Percentiles rank a stretch among this genome's conserved stretches.
Conservation (phyloP, 2,888 invertebrate species). For the Steinernema hermaphroditum region DNA sequence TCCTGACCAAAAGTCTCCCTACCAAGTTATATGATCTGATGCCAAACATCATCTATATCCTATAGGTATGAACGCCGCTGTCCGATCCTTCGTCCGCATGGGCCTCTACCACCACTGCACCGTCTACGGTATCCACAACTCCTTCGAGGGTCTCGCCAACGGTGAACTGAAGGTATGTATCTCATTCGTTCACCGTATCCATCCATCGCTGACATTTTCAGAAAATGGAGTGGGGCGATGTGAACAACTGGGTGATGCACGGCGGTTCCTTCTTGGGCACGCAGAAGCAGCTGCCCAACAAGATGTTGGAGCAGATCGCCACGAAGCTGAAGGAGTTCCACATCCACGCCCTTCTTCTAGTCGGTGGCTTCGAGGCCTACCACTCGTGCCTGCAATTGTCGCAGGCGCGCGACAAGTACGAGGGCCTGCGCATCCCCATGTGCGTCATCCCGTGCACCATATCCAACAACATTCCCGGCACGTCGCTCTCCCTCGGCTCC, state of each 20-base stretch:
- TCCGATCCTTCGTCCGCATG: constrained; percentile 93
- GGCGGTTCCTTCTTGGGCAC: constrained; percentile 90
- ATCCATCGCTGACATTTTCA: constrained; percentile 63
- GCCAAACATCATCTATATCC: not conserved
- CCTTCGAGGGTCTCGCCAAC: constrained; percentile 87
- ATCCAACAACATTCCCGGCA: constrained; percentile 96
- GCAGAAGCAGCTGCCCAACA: constrained; percentile 73
- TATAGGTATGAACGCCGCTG: constrained; percentile 90
- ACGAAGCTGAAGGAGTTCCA: constrained; percentile 82
- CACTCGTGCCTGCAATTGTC: constrained; percentile 80
- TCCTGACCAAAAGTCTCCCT: too few relatives aligned
- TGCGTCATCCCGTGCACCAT: constrained; percentile 94
- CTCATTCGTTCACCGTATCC: too few relatives aligned
- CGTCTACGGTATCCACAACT: constrained; percentile 90
- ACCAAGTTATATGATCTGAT: too few relatives aligned
- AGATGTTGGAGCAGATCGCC: constrained; percentile 77
- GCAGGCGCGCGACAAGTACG: constrained; percentile 77
- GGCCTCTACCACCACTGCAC: constrained; percentile 91
- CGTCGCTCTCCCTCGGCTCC: constrained; percentile 75
- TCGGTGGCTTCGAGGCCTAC: constrained; percentile 96
- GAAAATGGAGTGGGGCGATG: constrained; percentile 80
- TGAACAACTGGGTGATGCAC: constrained; percentile 93
- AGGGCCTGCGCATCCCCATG: constrained; percentile 89
- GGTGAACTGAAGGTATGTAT: constrained; percentile 73
- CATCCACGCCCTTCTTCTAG: constrained; percentile 72